Evolutionary conservation across 64 coral and sea anemone genomes (phyloP).

Genomic region (Exaiptasia diaphana): DNA sequence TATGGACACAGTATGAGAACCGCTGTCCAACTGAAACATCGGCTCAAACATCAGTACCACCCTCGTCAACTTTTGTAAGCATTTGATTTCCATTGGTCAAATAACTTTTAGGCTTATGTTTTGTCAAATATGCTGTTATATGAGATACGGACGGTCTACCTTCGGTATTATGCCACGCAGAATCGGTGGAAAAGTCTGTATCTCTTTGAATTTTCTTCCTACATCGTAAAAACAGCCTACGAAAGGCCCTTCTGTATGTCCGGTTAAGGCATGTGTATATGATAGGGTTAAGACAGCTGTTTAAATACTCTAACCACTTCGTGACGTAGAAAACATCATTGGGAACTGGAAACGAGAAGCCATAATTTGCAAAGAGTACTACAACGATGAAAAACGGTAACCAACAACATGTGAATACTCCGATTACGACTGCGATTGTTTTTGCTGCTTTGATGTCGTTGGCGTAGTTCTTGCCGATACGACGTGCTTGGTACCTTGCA

Average conservation of each 20-base stretch:
- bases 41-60: neutral
- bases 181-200: neutral
- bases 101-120: neutral
- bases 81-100: neutral
- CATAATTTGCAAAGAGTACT: slow-evolving; percentile 30
- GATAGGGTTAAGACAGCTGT: slow-evolving; percentile 78
- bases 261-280: slow-evolving; percentile 93
- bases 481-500: slow-evolving; percentile 67
- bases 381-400: slow-evolving; percentile 79
- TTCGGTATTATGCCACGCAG: slow-evolving; percentile 4
- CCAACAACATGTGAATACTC: slow-evolving; percentile 79
- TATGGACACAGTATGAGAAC: no score
- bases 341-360: neutral
- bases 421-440: slow-evolving; percentile 85
- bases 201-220: slow-evolving; percentile 37
- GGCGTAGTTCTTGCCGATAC: slow-evolving; percentile 78
- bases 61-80: neutral
- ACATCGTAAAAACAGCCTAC: slow-evolving; percentile 58
- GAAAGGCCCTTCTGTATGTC: slow-evolving; percentile 68
- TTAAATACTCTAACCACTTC: slow-evolving; percentile 85
- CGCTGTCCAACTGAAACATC: no score
- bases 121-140: neutral
- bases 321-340: slow-evolving; percentile 41
- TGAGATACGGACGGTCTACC: neutral
- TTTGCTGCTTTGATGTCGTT: slow-evolving; percentile 86